Evolutionary conservation across 2,113 vertebrate genomes (phyloP).

Genomic region (Marcusenius ussheri): DNA sequence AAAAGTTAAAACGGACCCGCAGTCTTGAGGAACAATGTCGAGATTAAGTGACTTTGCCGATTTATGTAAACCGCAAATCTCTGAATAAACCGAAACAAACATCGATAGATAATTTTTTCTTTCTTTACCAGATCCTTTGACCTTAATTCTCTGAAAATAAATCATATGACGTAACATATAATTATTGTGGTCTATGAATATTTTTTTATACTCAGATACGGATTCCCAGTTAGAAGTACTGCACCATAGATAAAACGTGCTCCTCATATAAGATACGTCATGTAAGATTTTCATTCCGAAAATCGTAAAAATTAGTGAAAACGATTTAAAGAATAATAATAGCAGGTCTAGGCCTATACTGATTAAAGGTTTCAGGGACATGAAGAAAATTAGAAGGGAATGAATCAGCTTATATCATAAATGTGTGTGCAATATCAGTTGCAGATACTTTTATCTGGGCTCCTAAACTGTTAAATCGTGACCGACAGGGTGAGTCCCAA

Average conservation of each 20-base stretch:
- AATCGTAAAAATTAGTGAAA: neutral
- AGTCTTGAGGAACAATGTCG: neutral
- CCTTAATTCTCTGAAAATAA: neutral
- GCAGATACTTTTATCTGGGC: neutral
- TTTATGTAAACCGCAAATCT: neutral
- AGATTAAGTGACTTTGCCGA: neutral
- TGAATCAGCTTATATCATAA: neutral
- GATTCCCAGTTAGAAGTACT: neutral
- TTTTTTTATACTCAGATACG: neutral
- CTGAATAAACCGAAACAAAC: neutral
- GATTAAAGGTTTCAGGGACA: neutral
- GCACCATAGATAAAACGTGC: neutral
- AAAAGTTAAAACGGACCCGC: neutral
- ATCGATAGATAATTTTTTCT: neutral
- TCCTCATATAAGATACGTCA: neutral
- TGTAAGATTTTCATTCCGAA: neutral
- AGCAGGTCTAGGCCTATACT: neutral
- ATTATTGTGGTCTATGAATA: neutral
- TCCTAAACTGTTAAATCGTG: neutral
- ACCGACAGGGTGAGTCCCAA: neutral
- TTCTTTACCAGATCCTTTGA: neutral
- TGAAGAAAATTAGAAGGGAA: neutral
- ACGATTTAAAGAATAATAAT: neutral
- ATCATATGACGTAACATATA: neutral
- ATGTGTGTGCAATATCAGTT: neutral